A percentile compares a stretch with the other conserved stretches of the same genome.
Conservation (phyloP, 2,797 vertebrate species). For the Pipistrellus pipistrellus region DNA sequence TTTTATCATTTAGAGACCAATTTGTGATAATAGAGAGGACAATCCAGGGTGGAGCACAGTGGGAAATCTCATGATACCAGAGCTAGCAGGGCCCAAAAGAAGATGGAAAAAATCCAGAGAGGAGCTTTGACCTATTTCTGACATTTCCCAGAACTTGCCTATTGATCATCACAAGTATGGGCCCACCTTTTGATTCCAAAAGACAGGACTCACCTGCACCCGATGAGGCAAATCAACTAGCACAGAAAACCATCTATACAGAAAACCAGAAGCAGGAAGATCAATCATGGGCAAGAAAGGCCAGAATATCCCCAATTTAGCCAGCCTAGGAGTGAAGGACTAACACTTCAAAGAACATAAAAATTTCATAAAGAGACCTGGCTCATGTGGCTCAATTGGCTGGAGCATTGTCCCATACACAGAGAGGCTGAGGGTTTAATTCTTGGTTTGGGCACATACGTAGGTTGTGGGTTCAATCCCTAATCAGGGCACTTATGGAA, state of each 20-base stretch:
- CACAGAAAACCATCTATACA: neutral
- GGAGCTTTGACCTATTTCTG: neutral
- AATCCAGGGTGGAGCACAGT: neutral
- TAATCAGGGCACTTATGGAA: too few species aligned
- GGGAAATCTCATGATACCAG: neutral
- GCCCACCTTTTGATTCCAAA: neutral
- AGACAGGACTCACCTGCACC: neutral
- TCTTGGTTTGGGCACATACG: too few species aligned
- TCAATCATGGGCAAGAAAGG: neutral
- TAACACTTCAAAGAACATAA: neutral
- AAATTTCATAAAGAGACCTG: neutral
- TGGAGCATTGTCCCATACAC: too few species aligned
- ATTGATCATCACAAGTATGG: neutral
- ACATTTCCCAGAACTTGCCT: neutral
- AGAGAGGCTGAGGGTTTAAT: too few species aligned
- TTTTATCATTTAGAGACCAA: conserved; percentile 18
- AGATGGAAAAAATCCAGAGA: neutral
- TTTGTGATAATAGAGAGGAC: neutral
- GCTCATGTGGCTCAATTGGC: too few species aligned
- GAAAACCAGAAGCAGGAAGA: neutral
- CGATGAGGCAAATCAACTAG: neutral
- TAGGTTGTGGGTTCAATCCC: too few species aligned
- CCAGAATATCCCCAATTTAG: neutral
- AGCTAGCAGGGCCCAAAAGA: neutral
- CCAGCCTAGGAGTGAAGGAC: neutral